phyloP scores from a whole-genome alignment of 1,140 invertebrate genomes.

The Aphidius gifuensis region DNA sequence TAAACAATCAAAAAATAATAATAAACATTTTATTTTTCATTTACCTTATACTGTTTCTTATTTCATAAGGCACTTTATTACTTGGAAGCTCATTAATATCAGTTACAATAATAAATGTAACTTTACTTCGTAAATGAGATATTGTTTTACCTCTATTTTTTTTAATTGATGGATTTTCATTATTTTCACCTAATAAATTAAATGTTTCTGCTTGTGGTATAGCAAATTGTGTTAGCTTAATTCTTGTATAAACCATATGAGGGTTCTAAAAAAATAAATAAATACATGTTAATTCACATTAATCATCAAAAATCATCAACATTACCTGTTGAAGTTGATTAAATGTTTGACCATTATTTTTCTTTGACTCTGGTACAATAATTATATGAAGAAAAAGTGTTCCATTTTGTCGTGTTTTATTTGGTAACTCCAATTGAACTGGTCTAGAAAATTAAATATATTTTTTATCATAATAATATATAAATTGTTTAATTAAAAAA shows the following conservation, averaged over 20 bases:
- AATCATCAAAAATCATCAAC: constrained; percentile 9
- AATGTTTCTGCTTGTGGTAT: constrained; percentile 72
- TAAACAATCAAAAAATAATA: neutral
- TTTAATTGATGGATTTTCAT: constrained; percentile 21
- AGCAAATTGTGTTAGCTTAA: constrained; percentile 66
- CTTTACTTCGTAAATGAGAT: constrained; percentile 62
- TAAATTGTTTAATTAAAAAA: constrained; percentile 29
- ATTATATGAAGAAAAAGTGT: constrained; percentile 69
- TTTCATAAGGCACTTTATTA: constrained; percentile 62
- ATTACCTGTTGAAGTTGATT: constrained; percentile 36
- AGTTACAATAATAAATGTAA: constrained; percentile 65
- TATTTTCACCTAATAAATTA: constrained; percentile 66
- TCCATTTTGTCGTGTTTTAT: constrained; percentile 72
- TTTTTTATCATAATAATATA: constrained; percentile 20
- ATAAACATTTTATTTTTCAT: constrained; percentile 12
- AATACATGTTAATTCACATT: constrained; percentile 10
- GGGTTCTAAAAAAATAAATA: constrained; percentile 51
- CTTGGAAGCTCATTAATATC: constrained; percentile 62
- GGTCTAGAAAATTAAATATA: constrained; percentile 48
- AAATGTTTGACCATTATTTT: constrained; percentile 44
- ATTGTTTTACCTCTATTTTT: constrained; percentile 39
- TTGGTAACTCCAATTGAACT: constrained; percentile 64
- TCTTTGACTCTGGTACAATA: constrained; percentile 49
- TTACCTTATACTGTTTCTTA: constrained; percentile 59
- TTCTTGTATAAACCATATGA: constrained; percentile 55